Base-by-base conservation (phyloP, 2,113 vertebrate genomes). In the Leucosticte australis region DNA sequence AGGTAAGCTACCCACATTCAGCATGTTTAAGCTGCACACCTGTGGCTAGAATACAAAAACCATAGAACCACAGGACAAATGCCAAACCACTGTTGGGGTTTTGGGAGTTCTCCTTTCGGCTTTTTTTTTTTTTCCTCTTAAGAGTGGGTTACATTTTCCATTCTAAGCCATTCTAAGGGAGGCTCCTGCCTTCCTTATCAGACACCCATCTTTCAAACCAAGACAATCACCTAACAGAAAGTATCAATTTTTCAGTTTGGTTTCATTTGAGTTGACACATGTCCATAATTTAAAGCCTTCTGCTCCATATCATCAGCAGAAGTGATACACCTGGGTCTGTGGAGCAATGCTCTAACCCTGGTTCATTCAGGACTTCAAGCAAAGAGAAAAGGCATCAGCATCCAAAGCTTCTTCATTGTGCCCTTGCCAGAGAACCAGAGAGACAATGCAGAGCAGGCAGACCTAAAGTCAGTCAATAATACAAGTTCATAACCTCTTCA, bases 381-480 rank as follows among this genome's bases (percentile, higher is more conserved):
- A 82, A 81, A 44, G 11, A 71, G 18, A 18, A 80, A 28, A 20
- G 18, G 19, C 39, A 52, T 11, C 39, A 62, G 18, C 18, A 62
- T 21, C 31, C 62, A 69, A 59, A 82, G 6, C 10, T 42, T 11
- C 24, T 24, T 10, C 24, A 28, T 8, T 24, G 28, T 52, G 17
- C 20, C 37, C n/a, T 53, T 60, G 14, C 15, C n/a, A 28, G 21
- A 44, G 69, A 82, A 9, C 24, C 2, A 2, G 28, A 57, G 33
- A 33, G 47, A 67, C 17, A 1, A 0, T 2, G 16, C 15, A 42
- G 56, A 52, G 24, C 31, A 71, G 14, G 20, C 39, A 37, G 0
- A 3, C 10, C 27, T 41, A 23, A 2, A 42, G 53, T 26, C 30
- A 28, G 24, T 6, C 42, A 84, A 6, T 5, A 53, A 63, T 30